Evolutionary conservation across 2,888 invertebrate species (phyloP).

Genomic region (Endomychus coccineus): DNA sequence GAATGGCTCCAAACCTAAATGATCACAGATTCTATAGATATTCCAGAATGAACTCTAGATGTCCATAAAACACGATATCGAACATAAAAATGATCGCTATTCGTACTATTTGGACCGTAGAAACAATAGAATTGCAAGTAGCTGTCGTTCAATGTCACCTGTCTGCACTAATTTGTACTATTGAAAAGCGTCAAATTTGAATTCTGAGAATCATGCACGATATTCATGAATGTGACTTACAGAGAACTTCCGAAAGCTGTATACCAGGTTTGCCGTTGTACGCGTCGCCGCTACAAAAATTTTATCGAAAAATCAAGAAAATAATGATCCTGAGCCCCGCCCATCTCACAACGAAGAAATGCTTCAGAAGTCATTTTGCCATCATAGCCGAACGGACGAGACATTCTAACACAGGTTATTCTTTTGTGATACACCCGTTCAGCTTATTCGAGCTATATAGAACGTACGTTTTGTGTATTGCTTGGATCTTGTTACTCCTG

Average conservation of each 20-base stretch:
- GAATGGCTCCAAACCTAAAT: too few species aligned
- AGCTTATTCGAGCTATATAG: conserved; percentile 10
- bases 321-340: conserved; percentile 30
- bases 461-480: conserved; percentile 4
- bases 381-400: conserved; percentile 11
- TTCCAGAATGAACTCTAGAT: too few species aligned
- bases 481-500: conserved; percentile 10
- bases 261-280: conserved; percentile 38
- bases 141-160: too few species aligned
- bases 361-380: conserved; percentile 10
- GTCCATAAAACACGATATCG: too few species aligned
- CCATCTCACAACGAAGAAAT: conserved; percentile 30
- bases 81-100: too few species aligned
- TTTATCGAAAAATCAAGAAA: conserved; percentile 34
- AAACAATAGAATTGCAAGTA: too few species aligned
- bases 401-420: conserved; percentile 4
- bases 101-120: too few species aligned
- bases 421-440: conserved; percentile 12
- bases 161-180: too few species aligned
- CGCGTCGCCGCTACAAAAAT: conserved; percentile 26
- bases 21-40: too few species aligned
- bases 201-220: too few species aligned
- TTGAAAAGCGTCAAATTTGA: too few species aligned
- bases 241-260: conserved; percentile 33
- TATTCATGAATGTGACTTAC: conserved; percentile 36